Percentiles rank a stretch among this genome's conserved stretches.
phyloP scores from a whole-genome alignment of 2,888 invertebrate species.

The Dynastes grantii region DNA sequence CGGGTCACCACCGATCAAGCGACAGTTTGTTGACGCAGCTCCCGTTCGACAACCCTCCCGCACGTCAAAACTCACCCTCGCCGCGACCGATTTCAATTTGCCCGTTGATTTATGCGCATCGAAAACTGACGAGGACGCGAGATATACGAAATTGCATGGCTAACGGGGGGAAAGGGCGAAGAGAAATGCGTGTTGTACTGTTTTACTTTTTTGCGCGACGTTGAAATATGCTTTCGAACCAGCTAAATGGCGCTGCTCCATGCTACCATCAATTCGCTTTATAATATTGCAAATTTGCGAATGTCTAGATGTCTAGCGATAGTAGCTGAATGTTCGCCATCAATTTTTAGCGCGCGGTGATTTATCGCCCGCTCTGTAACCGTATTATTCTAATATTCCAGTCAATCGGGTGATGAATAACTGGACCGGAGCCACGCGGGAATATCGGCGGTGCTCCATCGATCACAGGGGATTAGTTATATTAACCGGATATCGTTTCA shows the following conservation, averaged over 20 bases:
- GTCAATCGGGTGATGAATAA: slow-evolving; percentile 35
- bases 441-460: neutral
- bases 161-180: neutral
- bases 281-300: slow-evolving; percentile 41
- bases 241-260: neutral
- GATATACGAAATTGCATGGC: neutral
- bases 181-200: too few relatives aligned
- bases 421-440: neutral
- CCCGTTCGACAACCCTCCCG: too few relatives aligned
- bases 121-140: slow-evolving; percentile 26
- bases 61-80: neutral
- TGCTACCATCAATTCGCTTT: slow-evolving; percentile 26
- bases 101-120: slow-evolving; percentile 43
- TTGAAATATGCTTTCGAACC: slow-evolving; percentile 31
- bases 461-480: slow-evolving; percentile 9
- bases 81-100: slow-evolving; percentile 41
- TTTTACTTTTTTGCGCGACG: neutral
- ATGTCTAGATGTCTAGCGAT: slow-evolving; percentile 7
- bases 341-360: slow-evolving; percentile 25
- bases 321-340: slow-evolving; percentile 1
- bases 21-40: too few relatives aligned
- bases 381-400: slow-evolving; percentile 44
- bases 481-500: too few relatives aligned
- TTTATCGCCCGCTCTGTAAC: slow-evolving; percentile 22
- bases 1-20: too few relatives aligned